Percentiles rank a stretch among this genome's conserved stretches.
Evolutionary conservation across 2,797 vertebrate species (phyloP).

Genomic region (Acanthurus lineatus): DNA sequence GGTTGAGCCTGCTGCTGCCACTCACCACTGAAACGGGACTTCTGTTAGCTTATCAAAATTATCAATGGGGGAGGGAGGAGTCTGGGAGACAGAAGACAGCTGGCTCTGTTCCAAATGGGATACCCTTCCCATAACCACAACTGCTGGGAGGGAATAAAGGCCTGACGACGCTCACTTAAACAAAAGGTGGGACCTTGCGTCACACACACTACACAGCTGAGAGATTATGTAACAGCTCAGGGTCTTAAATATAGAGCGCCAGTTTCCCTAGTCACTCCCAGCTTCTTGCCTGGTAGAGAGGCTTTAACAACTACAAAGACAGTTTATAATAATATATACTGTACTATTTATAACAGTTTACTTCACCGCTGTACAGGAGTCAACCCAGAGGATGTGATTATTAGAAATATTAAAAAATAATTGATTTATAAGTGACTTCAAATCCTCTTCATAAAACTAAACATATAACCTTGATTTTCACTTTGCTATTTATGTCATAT

Average conservation of each 20-base stretch:
- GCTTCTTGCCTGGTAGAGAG: conserved; percentile 32
- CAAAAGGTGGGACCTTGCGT: conserved; percentile 47
- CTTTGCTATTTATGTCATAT: no score
- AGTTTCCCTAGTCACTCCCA: conserved; percentile 44
- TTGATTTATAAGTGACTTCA: not conserved
- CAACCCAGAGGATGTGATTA: not conserved
- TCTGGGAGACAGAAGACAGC: conserved; percentile 14
- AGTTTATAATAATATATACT: not conserved
- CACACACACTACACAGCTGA: conserved; percentile 54
- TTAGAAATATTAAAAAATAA: not conserved
- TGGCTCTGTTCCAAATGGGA: conserved; percentile 32
- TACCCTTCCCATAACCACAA: conserved; percentile 7
- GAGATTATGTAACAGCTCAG: conserved; percentile 68
- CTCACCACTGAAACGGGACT: conserved; percentile 40
- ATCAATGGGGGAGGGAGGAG: conserved; percentile 48
- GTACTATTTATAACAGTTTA: no score
- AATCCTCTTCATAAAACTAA: not conserved
- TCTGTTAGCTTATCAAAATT: conserved; percentile 12
- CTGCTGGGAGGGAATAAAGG: conserved; percentile 4
- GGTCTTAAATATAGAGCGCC: conserved; percentile 58
- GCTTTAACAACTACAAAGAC: not conserved
- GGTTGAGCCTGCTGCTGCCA: conserved; percentile 1
- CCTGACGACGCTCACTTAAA: conserved; percentile 9
- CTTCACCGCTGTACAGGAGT: not conserved
- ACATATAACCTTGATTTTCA: not conserved